Evolutionary conservation across 2,113 vertebrate genomes (phyloP).

Genomic region (Lophura nycthemera): DNA sequence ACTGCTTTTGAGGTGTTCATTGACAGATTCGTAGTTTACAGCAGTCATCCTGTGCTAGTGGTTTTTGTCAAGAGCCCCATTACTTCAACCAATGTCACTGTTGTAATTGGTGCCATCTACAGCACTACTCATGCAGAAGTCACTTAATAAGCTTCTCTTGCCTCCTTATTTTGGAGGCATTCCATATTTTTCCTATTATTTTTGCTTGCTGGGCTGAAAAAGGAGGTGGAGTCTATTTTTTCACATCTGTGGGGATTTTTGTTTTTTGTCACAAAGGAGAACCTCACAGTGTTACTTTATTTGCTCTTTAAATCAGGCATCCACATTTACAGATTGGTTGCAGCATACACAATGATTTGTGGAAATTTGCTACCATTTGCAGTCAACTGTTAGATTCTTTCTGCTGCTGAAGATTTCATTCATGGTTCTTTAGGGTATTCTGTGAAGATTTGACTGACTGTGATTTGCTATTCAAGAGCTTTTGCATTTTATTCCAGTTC

Average conservation of each 20-base stretch:
- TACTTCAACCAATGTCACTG: background rate
- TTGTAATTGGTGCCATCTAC: background rate
- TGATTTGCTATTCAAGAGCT: background rate
- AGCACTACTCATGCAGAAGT: background rate
- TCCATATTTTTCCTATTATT: background rate
- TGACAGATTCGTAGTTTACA: background rate
- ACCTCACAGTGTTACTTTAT: background rate
- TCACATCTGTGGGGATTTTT: background rate
- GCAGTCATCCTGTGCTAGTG: background rate
- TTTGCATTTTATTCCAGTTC: background rate
- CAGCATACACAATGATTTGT: background rate
- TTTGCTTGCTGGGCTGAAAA: background rate
- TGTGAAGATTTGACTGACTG: background rate
- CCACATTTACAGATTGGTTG: background rate
- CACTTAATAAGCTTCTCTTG: background rate
- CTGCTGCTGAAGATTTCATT: background rate
- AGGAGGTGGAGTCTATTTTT: background rate
- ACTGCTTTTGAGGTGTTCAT: background rate
- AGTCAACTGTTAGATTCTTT: background rate
- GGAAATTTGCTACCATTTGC: background rate
- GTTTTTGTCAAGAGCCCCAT: background rate
- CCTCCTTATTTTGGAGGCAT: background rate
- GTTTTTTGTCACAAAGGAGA: background rate
- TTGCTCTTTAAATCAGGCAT: background rate
- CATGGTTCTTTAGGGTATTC: background rate